Percentiles rank a stretch among this genome's conserved stretches.
These are phyloP conservation scores for Euleptes europaea DNA, from an alignment of 2,113 vertebrate genomes.

Conservation along the genomic window DNA sequence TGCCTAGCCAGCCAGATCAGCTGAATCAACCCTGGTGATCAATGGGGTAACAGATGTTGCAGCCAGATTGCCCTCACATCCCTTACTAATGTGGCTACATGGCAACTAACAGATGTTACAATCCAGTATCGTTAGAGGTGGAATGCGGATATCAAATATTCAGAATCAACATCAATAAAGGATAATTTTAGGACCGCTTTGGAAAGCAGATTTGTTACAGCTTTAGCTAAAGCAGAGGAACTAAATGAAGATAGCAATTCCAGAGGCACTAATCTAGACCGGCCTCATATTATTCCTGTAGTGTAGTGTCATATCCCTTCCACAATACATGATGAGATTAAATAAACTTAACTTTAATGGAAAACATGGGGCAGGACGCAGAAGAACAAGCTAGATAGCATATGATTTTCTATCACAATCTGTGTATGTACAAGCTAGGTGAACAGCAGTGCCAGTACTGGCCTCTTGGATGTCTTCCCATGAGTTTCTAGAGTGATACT, in stretches of 20 bases:
- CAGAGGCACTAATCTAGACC: background rate
- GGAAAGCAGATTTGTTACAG: background rate
- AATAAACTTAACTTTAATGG: no score
- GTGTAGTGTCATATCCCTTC: no score
- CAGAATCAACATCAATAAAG: background rate
- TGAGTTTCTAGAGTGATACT: no score
- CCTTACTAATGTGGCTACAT: no score
- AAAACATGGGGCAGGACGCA: no score
- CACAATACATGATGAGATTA: no score
- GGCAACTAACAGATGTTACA: background rate
- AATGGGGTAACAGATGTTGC: no score
- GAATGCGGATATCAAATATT: background rate
- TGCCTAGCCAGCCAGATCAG: no score
- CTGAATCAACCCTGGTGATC: no score
- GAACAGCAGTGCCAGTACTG: background rate
- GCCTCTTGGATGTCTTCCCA: no score
- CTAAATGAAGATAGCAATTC: background rate
- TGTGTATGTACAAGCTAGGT: background rate
- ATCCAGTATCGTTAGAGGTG: background rate
- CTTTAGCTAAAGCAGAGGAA: background rate
- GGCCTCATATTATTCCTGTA: background rate
- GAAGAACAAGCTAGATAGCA: background rate
- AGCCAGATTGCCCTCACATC: no score
- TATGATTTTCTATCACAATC: background rate
- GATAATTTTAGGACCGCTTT: background rate